A percentile compares a stretch with the other conserved stretches of the same genome.
These are phyloP conservation scores for Drosophila pruinosa DNA, from an alignment of 1,140 invertebrate species.

Conservation along the genomic window DNA sequence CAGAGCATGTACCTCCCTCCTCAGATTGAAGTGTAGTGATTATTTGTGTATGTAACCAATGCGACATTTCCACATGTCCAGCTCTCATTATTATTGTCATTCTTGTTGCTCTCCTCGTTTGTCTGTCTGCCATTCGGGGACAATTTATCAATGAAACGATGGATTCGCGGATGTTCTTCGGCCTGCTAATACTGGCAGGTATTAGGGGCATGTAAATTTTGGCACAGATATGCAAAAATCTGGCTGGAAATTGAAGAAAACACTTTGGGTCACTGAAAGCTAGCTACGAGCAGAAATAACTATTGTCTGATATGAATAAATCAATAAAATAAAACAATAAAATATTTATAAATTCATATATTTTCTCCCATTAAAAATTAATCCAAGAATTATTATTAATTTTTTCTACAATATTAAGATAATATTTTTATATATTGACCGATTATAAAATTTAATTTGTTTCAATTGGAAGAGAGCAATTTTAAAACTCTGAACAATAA, in stretches of 20 bases:
- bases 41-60: conserved; percentile 35
- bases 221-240: conserved; percentile 41
- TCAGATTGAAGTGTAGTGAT: conserved; percentile 72
- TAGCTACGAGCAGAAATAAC: conserved; percentile 4
- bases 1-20: background rate
- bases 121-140: conserved; percentile 22
- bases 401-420: too few relatives aligned
- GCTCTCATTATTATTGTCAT: conserved; percentile 16
- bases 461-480: too few relatives aligned
- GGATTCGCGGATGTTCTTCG: conserved; percentile 39
- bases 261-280: background rate
- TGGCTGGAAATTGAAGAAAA: conserved; percentile 12
- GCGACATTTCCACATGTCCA: conserved; percentile 29
- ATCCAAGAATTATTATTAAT: too few relatives aligned
- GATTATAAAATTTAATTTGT: too few relatives aligned
- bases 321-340: background rate
- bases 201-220: conserved; percentile 56
- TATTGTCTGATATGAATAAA: background rate
- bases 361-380: too few relatives aligned
- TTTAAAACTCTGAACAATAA: too few relatives aligned
- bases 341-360: background rate
- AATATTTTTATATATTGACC: too few relatives aligned
- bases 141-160: conserved; percentile 80
- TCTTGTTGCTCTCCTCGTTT: conserved; percentile 3
- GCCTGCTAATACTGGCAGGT: conserved; percentile 6